A percentile compares a stretch with the other conserved stretches of the same genome.
Conservation (phyloP, 92 coral and sea anemone species). For the Anthopleura xanthogrammica region DNA sequence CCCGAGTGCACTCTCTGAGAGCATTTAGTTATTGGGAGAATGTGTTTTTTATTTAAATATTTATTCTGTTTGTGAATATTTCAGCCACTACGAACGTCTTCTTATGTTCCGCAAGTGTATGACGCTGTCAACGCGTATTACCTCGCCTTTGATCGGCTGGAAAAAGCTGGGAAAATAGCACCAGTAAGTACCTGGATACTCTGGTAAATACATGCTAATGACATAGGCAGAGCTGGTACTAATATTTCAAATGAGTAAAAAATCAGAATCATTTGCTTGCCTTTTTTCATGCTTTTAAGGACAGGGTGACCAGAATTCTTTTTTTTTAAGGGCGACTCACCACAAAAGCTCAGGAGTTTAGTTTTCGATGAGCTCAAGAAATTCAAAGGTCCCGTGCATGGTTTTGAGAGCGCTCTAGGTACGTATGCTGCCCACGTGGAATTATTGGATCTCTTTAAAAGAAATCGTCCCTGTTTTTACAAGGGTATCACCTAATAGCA, state of each 20-base stretch:
- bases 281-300: too few species aligned
- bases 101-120: slow-evolving; percentile 94
- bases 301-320: too few species aligned
- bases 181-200: slow-evolving; percentile 50
- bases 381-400: slow-evolving; percentile 58
- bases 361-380: slow-evolving; percentile 83
- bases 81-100: slow-evolving; percentile 69
- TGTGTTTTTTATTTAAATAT: background rate
- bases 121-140: slow-evolving; percentile 95
- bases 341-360: slow-evolving; percentile 66
- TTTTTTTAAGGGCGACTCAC: slow-evolving; percentile 67
- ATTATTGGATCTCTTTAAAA: too few species aligned
- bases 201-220: background rate
- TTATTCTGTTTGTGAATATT: background rate
- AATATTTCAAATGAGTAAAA: too few species aligned
- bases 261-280: too few species aligned
- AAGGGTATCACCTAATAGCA: too few species aligned
- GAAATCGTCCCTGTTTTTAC: too few species aligned
- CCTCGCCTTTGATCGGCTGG: slow-evolving; percentile 83
- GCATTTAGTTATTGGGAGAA: background rate
- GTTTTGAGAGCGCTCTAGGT: slow-evolving; percentile 94
- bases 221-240: too few species aligned
- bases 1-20: too few species aligned
- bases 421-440: background rate
- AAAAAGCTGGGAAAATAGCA: slow-evolving; percentile 76